These are phyloP conservation scores for Salvelinus sp. DNA, from an alignment of 2,113 vertebrate species.

Conservation along the genomic window DNA sequence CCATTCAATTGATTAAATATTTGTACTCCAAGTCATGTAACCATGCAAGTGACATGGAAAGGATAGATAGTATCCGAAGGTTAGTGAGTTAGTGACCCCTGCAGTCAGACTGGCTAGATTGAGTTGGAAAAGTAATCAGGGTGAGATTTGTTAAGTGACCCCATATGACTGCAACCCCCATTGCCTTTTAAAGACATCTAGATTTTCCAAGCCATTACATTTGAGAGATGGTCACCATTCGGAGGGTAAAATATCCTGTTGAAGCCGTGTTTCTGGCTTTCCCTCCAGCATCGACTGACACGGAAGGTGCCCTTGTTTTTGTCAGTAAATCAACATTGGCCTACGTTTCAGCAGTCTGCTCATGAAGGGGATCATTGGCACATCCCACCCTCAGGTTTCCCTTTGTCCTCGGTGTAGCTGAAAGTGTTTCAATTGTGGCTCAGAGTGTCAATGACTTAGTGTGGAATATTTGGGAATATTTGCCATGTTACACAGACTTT, in stretches of 20 bases:
- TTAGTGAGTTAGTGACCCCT: conserved; percentile 29
- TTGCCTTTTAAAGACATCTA: conserved; percentile 73
- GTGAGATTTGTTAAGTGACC: conserved; percentile 58
- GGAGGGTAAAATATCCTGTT: conserved; percentile 60
- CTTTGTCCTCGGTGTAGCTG: conserved; percentile 39
- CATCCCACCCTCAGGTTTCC: conserved; percentile 46
- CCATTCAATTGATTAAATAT: conserved; percentile 21
- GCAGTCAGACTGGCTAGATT: conserved; percentile 40
- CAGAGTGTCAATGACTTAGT: conserved; percentile 8
- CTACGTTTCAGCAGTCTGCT: conserved; percentile 42
- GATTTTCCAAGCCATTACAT: conserved; percentile 75
- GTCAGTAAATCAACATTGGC: conserved; percentile 65
- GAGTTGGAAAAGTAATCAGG: conserved; percentile 41
- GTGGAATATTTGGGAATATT: too few relatives aligned
- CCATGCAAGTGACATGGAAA: conserved; percentile 38
- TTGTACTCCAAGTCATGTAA: conserved; percentile 24
- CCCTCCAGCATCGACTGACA: conserved; percentile 48
- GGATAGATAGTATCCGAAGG: too few relatives aligned
- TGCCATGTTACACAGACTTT: not conserved
- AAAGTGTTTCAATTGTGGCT: conserved; percentile 39
- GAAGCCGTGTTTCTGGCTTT: conserved; percentile 40
- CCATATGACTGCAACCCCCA: conserved; percentile 46
- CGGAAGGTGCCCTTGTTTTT: conserved; percentile 60
- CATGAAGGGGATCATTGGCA: conserved; percentile 51
- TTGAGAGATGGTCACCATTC: conserved; percentile 66